These are phyloP conservation scores for Nothura maculosa DNA, from an alignment of 2,797 vertebrate species.

Conservation along the genomic window DNA sequence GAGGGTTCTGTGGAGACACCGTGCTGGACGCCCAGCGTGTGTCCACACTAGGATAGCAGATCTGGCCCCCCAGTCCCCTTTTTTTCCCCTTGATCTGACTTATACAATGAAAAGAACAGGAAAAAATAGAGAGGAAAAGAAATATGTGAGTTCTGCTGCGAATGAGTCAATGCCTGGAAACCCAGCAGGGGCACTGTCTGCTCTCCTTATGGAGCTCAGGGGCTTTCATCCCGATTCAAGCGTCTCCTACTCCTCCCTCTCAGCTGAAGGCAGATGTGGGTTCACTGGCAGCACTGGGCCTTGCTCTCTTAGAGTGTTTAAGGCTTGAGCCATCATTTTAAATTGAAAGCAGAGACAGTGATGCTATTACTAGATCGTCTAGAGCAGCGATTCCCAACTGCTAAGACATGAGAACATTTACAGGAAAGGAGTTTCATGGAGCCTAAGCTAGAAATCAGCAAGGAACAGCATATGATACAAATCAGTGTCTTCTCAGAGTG, in stretches of 20 bases:
- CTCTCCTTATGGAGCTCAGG: constrained; percentile 55
- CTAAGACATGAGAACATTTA: constrained; percentile 38
- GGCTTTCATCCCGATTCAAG: constrained; percentile 49
- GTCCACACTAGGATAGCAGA: neutral
- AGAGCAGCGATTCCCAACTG: constrained; percentile 31
- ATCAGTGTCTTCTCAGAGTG: neutral
- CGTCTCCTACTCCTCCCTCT: constrained; percentile 44
- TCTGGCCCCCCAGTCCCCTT: no score
- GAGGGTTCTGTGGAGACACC: neutral
- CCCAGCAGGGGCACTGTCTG: constrained; percentile 51
- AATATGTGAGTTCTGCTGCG: constrained; percentile 15
- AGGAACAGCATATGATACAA: neutral
- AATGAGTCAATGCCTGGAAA: constrained; percentile 48
- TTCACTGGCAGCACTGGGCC: constrained; percentile 31
- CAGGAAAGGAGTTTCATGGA: constrained; percentile 12
- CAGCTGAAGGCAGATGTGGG: constrained; percentile 62
- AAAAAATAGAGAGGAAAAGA: neutral
- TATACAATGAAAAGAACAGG: neutral
- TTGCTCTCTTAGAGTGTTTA: constrained; percentile 52
- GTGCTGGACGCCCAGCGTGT: rapidly evolving
- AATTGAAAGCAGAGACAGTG: constrained; percentile 48
- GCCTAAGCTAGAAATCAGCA: neutral
- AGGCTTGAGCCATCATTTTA: constrained; percentile 53
- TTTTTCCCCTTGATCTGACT: neutral
- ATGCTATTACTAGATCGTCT: constrained; percentile 57